Percentiles rank a stretch among this genome's conserved stretches.
Conservation (phyloP, 1,140 invertebrate species). For the Hyphantria cunea region DNA sequence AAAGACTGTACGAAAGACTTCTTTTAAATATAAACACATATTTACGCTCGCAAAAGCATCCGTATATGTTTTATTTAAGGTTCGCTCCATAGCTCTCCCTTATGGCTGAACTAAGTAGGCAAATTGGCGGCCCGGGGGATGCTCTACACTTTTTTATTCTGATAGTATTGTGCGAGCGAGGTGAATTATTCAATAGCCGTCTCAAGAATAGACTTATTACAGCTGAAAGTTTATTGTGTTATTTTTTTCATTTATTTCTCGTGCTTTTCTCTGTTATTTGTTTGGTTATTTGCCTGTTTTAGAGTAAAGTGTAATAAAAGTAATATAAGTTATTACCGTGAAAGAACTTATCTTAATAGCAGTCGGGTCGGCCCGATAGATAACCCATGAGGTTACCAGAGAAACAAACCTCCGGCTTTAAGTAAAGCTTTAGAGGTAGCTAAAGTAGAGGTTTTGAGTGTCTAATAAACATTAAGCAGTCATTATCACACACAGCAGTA, state of each 20-base stretch:
- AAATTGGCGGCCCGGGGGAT: constrained; percentile 23
- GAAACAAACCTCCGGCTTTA: no score
- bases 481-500: no score
- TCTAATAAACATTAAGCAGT: no score
- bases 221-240: not conserved
- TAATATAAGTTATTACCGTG: no score
- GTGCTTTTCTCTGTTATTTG: no score
- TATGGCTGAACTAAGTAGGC: constrained; percentile 21
- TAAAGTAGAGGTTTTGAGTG: no score
- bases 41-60: not conserved
- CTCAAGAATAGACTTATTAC: constrained; percentile 18
- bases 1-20: not conserved
- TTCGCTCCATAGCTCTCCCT: constrained; percentile 11
- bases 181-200: constrained; percentile 16
- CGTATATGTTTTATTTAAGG: constrained; percentile 14
- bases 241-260: not conserved
- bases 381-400: no score
- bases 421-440: no score
- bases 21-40: not conserved
- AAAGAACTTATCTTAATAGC: no score
- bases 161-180: constrained; percentile 10
- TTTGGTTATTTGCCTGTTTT: no score
- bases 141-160: constrained; percentile 20
- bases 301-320: no score
- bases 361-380: no score